Conservation (phyloP, 2,797 vertebrate genomes). For the Ambastaia sidthimunki region DNA sequence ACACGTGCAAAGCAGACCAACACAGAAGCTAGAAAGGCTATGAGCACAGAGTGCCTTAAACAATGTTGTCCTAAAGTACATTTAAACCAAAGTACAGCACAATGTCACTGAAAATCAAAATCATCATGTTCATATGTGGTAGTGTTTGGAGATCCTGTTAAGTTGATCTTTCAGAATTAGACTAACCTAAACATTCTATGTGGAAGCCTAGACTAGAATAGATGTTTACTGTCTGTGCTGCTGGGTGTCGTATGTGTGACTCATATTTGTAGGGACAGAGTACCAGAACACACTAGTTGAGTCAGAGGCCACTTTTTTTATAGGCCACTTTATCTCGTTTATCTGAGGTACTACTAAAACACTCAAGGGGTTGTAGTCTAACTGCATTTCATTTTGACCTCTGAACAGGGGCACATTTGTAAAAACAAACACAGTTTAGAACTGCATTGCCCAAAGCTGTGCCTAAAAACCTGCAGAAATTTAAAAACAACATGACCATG, state of each 20-base stretch:
- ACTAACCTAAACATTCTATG: background rate
- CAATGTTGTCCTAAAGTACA: background rate
- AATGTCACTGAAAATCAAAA: background rate
- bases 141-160: no score
- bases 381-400: constrained; percentile 14
- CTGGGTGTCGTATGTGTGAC: background rate
- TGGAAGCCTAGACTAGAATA: background rate
- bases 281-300: constrained; percentile 15
- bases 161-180: background rate
- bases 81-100: constrained; percentile 8
- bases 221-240: constrained; percentile 5
- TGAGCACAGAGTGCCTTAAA: background rate
- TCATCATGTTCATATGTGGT: constrained; percentile 19
- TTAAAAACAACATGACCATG: constrained; percentile 39
- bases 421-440: constrained; percentile 23
- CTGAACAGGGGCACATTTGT: background rate
- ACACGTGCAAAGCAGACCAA: background rate
- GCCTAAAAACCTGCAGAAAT: background rate
- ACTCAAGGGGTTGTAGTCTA: background rate
- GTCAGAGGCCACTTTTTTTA: constrained; percentile 30
- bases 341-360: constrained; percentile 14
- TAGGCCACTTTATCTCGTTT: background rate
- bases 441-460: constrained; percentile 1
- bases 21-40: background rate
- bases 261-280: constrained; percentile 40